Evolutionary conservation across 2,797 vertebrate genomes (phyloP).

Genomic region (Hydrolagus colliei): DNA sequence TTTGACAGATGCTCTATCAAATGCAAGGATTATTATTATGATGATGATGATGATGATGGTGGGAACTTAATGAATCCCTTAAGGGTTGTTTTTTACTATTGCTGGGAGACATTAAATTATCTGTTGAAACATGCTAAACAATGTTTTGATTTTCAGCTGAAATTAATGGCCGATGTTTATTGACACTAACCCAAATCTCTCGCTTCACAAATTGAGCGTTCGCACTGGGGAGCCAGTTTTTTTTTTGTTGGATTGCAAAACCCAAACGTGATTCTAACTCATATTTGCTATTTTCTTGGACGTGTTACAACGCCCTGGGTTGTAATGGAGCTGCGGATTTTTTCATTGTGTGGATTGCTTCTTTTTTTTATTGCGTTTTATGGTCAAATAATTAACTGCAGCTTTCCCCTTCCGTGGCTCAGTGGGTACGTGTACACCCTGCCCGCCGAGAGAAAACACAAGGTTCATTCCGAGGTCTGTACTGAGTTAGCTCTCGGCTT

Average conservation of each 20-base stretch:
- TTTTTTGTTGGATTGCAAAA: background rate
- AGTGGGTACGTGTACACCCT: too few relatives aligned
- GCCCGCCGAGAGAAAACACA: too few relatives aligned
- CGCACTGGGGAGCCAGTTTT: background rate
- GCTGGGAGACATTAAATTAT: slow-evolving; percentile 10
- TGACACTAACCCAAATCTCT: background rate
- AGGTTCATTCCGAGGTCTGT: too few relatives aligned
- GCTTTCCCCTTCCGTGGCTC: too few relatives aligned
- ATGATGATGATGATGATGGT: background rate
- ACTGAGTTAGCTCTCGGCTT: too few relatives aligned
- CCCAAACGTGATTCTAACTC: background rate
- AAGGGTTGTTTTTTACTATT: background rate
- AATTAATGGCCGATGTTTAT: background rate
- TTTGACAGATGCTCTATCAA: too few relatives aligned
- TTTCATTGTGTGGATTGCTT: too few relatives aligned
- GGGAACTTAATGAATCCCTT: background rate
- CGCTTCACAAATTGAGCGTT: background rate
- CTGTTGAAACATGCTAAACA: too few relatives aligned
- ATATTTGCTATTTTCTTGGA: background rate
- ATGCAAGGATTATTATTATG: too few relatives aligned
- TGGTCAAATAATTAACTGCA: slow-evolving; percentile 3
- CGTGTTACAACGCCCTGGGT: background rate
- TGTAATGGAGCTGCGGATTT: too few relatives aligned
- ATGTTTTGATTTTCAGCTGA: background rate
- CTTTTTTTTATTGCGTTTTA: background rate